A percentile compares a stretch with the other conserved stretches of the same genome.
phyloP scores from a whole-genome alignment of 2,888 invertebrate species.

The Taenaris catops region DNA sequence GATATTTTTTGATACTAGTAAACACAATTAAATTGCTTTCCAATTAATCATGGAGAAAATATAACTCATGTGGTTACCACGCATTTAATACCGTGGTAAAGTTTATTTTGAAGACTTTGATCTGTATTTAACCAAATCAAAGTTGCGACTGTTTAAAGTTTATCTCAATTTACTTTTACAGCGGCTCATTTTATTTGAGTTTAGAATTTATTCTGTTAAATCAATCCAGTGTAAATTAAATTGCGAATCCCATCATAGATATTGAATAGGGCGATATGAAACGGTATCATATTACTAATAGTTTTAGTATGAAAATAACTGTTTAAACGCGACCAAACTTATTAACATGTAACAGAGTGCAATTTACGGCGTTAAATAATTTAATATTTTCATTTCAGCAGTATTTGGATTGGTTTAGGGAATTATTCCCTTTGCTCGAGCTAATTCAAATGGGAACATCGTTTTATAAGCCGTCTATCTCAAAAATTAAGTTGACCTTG shows the following conservation, averaged over 20 bases:
- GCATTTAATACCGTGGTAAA: background rate
- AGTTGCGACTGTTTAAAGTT: constrained; percentile 8
- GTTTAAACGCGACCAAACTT: background rate
- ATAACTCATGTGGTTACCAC: too few species aligned
- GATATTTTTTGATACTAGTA: too few species aligned
- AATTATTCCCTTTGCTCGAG: constrained; percentile 2
- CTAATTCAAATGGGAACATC: background rate
- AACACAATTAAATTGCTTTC: too few species aligned
- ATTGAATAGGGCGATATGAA: constrained; percentile 4
- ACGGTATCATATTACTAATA: constrained; percentile 1
- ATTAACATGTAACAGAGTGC: background rate
- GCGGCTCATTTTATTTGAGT: constrained; percentile 5
- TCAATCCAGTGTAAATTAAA: constrained; percentile 4
- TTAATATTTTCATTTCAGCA: constrained; percentile 1
- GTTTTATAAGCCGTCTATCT: background rate
- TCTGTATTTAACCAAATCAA: constrained; percentile 13
- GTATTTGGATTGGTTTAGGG: background rate
- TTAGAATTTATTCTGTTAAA: constrained; percentile 2
- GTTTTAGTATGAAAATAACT: background rate
- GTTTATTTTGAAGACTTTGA: constrained; percentile 12
- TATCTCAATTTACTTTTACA: constrained; percentile 8
- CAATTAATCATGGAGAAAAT: too few species aligned
- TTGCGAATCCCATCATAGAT: constrained; percentile 1
- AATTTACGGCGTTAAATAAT: background rate
- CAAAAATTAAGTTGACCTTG: background rate